Evolutionary conservation across 2,113 vertebrate genomes (phyloP), one percentile per base, ranked within the genome.

Genomic region (Rhinolophus ferrumequinum): DNA sequence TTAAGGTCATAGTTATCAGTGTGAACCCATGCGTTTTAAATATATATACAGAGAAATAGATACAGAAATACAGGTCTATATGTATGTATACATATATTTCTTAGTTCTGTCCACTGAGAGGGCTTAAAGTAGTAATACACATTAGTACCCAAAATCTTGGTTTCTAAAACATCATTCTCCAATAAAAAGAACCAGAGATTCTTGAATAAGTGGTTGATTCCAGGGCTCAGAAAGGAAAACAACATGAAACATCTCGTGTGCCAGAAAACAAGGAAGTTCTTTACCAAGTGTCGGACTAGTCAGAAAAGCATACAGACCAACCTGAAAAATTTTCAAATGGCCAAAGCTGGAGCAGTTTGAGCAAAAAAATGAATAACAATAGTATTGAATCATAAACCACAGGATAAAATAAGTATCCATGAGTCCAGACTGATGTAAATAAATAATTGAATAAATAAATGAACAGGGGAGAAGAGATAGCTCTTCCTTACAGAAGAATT

Each of bases 361-460:
- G 15, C 8, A n/a, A 69, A 2, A 88, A 69, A 94, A 81, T 95
- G n/a, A 96, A 60, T 66, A 66, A 52, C 16, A 81, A 35, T 72
- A 73, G 47, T 79, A 81, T 47, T 92, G 18, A 85, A 84, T 79
- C 77, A 91, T 83, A 90, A 79, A 72, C 35, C 10, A 41, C 13
- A 67, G 62, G 41, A 69, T 67, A 73, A 91, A 91, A 87, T 86
- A 87, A 93, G 50, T 87, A 73, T 13, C 26, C n/a, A n/a, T 64
- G 67, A 81, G 21, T 76, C 26, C 69, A 75, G 19, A 87, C 11
- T 52, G 58, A 69, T 81, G 35, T 58, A 96, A 93, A 81, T 76
- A 81, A 82, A 87, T 88, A 47, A 90, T 69, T 47, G 28, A 75
- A 44, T 90, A 90, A 94, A 84, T 62, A 84, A 92, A 96, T 89